A percentile compares a stretch with the other conserved stretches of the same genome.
Evolutionary conservation across 1,140 invertebrate species (phyloP).

Genomic region (Drosophila melanica): DNA sequence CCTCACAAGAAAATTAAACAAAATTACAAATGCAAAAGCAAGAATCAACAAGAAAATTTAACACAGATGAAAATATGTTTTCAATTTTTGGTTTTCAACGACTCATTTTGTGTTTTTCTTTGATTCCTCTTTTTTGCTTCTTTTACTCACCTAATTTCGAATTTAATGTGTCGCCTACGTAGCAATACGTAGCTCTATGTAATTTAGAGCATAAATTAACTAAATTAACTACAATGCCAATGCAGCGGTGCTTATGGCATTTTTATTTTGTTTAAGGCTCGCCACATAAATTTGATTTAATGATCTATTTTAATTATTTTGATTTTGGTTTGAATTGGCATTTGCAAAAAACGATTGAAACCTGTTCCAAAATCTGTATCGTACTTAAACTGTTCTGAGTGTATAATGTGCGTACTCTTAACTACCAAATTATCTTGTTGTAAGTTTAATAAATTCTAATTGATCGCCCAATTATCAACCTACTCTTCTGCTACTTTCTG

Average conservation of each 20-base stretch:
- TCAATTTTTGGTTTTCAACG: slow-evolving; percentile 59
- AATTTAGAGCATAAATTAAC: slow-evolving; percentile 35
- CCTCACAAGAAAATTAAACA: slow-evolving; percentile 63
- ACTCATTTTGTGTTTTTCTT: slow-evolving; percentile 64
- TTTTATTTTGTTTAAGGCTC: slow-evolving; percentile 50
- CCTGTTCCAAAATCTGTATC: slow-evolving; percentile 63
- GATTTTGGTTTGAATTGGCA: slow-evolving; percentile 66
- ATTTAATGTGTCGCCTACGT: slow-evolving; percentile 54
- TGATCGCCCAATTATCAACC: slow-evolving; percentile 75
- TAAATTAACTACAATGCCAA: slow-evolving; percentile 15
- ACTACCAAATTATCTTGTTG: slow-evolving; percentile 75
- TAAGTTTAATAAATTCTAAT: slow-evolving; percentile 71
- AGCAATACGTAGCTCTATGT: slow-evolving; percentile 47
- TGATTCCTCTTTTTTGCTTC: slow-evolving; percentile 52
- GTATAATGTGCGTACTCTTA: slow-evolving; percentile 76
- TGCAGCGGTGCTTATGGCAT: slow-evolving; percentile 32
- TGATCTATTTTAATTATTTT: slow-evolving; percentile 20
- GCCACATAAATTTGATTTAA: slow-evolving; percentile 55
- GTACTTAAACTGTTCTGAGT: slow-evolving; percentile 75
- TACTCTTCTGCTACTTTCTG: slow-evolving; percentile 72
- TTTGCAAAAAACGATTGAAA: slow-evolving; percentile 68
- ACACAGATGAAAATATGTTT: slow-evolving; percentile 44
- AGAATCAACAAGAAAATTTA: slow-evolving; percentile 53
- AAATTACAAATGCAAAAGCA: slow-evolving; percentile 60
- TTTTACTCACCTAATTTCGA: slow-evolving; percentile 36